Evolutionary conservation across 2,888 invertebrate species (phyloP).

Genomic region (Euzophera pinguis): DNA sequence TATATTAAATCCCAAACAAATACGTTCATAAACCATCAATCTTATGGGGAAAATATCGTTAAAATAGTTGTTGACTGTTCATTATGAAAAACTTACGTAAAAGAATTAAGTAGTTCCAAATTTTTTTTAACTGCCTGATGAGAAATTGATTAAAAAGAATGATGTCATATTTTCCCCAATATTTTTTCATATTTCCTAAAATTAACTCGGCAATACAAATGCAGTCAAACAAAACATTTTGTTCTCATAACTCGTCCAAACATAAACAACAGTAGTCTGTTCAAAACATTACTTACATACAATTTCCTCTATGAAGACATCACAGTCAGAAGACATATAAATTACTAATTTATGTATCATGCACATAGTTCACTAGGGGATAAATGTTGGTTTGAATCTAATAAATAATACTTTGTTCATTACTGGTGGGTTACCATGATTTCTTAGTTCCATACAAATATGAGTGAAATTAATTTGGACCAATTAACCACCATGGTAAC

Average conservation of each 20-base stretch:
- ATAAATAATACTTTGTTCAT: too few species aligned
- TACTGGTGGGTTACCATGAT: too few species aligned
- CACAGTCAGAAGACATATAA: conserved; percentile 66
- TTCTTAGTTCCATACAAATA: too few species aligned
- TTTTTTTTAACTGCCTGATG: neutral
- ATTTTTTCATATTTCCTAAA: neutral
- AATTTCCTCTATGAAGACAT: conserved; percentile 76
- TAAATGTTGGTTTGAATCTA: neutral
- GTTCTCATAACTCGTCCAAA: conserved; percentile 46
- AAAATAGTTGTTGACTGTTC: neutral
- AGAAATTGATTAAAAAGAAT: too few species aligned
- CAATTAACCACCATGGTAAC: too few species aligned
- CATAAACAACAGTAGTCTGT: conserved; percentile 57
- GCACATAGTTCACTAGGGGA: conserved; percentile 4
- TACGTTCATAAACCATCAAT: conserved; percentile 36
- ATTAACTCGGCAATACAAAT: conserved; percentile 48
- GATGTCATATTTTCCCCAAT: neutral
- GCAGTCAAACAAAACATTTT: conserved; percentile 48
- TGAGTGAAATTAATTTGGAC: too few species aligned
- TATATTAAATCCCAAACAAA: conserved; percentile 47
- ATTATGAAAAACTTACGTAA: too few species aligned
- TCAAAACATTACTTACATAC: conserved; percentile 65
- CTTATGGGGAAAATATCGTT: neutral
- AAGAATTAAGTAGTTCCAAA: too few species aligned
- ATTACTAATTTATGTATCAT: conserved; percentile 30